These are phyloP conservation scores for Drosophila sechellia DNA, from an alignment of 1,140 invertebrate genomes.

Conservation along the genomic window DNA sequence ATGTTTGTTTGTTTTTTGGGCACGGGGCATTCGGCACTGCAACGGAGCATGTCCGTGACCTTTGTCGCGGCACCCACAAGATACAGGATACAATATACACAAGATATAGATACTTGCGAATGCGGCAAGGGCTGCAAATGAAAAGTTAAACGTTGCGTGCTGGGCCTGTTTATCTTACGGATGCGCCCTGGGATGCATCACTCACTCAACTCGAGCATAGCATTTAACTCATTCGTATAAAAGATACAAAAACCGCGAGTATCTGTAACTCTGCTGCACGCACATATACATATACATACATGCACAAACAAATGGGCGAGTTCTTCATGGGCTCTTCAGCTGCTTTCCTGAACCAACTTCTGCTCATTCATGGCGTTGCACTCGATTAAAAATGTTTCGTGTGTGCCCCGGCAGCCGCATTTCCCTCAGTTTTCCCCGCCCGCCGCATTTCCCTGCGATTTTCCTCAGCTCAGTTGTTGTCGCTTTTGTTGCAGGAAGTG, in stretches of 20 bases:
- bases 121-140: constrained; percentile 63
- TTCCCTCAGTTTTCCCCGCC: constrained; percentile 1
- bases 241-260: constrained; percentile 64
- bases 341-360: constrained; percentile 40
- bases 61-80: constrained; percentile 52
- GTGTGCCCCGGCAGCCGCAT: constrained; percentile 24
- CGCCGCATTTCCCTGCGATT: constrained; percentile 7
- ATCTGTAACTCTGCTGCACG: neutral
- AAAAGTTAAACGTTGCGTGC: constrained; percentile 82
- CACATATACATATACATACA: neutral
- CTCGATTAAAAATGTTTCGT: constrained; percentile 77
- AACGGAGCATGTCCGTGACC: constrained; percentile 71
- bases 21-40: constrained; percentile 34
- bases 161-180: constrained; percentile 81
- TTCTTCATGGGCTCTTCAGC: neutral
- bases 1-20: constrained; percentile 29
- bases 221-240: constrained; percentile 83
- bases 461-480: constrained; percentile 55
- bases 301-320: constrained; percentile 57
- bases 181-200: constrained; percentile 82
- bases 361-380: constrained; percentile 75
- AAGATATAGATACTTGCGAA: constrained; percentile 38
- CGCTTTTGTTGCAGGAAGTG: constrained; percentile 80
- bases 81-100: neutral
- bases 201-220: constrained; percentile 82